Evolutionary conservation across 1,140 invertebrate genomes (phyloP).

Genomic region (Teleopsis dalmanni): DNA sequence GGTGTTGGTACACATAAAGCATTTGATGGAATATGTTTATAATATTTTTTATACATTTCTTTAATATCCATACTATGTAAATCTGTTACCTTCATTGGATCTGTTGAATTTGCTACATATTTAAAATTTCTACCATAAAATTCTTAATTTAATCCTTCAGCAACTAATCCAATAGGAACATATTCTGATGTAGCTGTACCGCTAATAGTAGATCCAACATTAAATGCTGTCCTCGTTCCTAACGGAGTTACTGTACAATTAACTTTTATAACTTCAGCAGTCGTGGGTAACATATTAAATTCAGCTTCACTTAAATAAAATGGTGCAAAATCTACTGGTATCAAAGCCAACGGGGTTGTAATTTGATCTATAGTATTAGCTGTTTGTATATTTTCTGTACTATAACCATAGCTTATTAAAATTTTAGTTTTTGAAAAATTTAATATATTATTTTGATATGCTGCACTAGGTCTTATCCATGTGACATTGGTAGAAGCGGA

Average conservation of each 20-base stretch:
- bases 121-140: constrained; percentile 8
- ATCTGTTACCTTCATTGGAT: constrained; percentile 4
- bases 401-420: not conserved
- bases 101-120: not conserved
- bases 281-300: constrained; percentile 8
- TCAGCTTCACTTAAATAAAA: constrained; percentile 14
- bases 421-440: not conserved
- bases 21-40: constrained; percentile 9
- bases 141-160: constrained; percentile 5
- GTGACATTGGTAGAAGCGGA: not conserved
- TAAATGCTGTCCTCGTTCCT: constrained; percentile 14
- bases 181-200: constrained; percentile 14
- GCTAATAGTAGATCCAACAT: constrained; percentile 7
- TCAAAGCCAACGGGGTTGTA: constrained; percentile 4
- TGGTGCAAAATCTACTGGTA: constrained; percentile 14
- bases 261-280: constrained; percentile 8
- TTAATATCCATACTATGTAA: not conserved
- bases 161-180: constrained; percentile 6
- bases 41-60: constrained; percentile 8
- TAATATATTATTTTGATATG: not conserved
- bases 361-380: not conserved
- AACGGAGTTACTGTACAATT: constrained; percentile 9
- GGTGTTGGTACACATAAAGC: constrained; percentile 4
- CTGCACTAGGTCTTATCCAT: not conserved
- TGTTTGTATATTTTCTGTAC: not conserved